Conservation (phyloP, 2,888 invertebrate genomes). For the Macrosoma leucophasiata region DNA sequence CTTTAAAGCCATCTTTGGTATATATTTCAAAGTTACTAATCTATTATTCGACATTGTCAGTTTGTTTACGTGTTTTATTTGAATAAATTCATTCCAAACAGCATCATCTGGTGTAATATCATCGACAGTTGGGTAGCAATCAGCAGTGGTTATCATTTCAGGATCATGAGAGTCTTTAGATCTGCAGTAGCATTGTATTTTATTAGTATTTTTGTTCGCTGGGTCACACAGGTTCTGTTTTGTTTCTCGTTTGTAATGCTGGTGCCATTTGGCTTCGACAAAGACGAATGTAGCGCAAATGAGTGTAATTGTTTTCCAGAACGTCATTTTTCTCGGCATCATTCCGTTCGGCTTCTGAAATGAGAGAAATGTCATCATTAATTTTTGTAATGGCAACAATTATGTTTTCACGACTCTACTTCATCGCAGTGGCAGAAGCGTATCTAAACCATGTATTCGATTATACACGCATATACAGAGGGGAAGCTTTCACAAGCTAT, state of each 20-base stretch:
- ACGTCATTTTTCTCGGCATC: constrained; percentile 35
- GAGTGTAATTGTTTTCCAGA: constrained; percentile 43
- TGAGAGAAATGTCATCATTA: constrained; percentile 24
- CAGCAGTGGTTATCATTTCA: constrained; percentile 74
- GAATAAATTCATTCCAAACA: constrained; percentile 80
- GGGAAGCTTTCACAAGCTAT: too few relatives aligned
- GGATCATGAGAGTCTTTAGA: constrained; percentile 30
- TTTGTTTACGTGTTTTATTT: constrained; percentile 77
- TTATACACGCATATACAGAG: too few relatives aligned
- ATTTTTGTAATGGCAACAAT: neutral
- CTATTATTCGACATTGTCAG: constrained; percentile 80
- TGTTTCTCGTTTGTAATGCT: constrained; percentile 42
- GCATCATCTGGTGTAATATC: constrained; percentile 75
- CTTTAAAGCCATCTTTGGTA: constrained; percentile 80
- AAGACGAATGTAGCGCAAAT: constrained; percentile 37
- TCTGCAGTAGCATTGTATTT: constrained; percentile 60
- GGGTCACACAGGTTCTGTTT: constrained; percentile 45
- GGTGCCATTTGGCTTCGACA: constrained; percentile 41
- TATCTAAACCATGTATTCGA: too few relatives aligned
- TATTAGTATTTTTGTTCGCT: constrained; percentile 43
- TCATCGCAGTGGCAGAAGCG: too few relatives aligned
- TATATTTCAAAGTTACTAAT: constrained; percentile 77
- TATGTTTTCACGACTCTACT: too few relatives aligned
- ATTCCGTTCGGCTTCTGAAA: constrained; percentile 37
- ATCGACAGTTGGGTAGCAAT: constrained; percentile 80